Conservation (phyloP, 2,113 vertebrate species). For the Neoarius graeffei region DNA sequence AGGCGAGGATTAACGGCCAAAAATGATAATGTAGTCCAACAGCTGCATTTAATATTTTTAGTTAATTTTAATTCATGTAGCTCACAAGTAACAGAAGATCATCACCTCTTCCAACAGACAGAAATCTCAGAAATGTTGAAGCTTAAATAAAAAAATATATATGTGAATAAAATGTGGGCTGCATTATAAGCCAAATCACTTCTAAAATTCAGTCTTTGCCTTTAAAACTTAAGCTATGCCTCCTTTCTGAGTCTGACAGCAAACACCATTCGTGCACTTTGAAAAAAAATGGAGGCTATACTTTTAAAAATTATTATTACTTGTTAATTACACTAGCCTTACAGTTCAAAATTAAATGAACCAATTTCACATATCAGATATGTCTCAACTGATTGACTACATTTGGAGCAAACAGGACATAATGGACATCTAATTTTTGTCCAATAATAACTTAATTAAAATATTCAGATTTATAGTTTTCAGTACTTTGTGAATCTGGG, state of each 20-base stretch:
- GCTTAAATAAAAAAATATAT: neutral
- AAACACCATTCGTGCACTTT: neutral
- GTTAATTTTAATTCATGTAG: neutral
- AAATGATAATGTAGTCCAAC: neutral
- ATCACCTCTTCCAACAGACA: neutral
- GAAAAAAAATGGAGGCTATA: neutral
- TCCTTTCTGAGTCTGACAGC: neutral
- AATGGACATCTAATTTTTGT: neutral
- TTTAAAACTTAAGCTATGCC: neutral
- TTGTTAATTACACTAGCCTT: neutral
- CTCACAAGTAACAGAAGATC: neutral
- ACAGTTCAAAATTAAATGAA: neutral
- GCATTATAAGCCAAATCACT: neutral
- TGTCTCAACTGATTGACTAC: neutral
- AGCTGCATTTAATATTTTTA: neutral
- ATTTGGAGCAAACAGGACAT: constrained; percentile 1
- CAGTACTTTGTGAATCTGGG: neutral
- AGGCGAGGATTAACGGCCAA: neutral
- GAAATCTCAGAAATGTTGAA: neutral
- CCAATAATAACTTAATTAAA: neutral
- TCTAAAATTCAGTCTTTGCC: neutral
- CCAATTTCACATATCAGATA: neutral
- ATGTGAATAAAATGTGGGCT: too few species aligned
- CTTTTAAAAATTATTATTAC: too few species aligned
- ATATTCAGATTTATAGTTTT: neutral